Conservation (phyloP, 2,888 invertebrate species). For the Philaethria dido region DNA sequence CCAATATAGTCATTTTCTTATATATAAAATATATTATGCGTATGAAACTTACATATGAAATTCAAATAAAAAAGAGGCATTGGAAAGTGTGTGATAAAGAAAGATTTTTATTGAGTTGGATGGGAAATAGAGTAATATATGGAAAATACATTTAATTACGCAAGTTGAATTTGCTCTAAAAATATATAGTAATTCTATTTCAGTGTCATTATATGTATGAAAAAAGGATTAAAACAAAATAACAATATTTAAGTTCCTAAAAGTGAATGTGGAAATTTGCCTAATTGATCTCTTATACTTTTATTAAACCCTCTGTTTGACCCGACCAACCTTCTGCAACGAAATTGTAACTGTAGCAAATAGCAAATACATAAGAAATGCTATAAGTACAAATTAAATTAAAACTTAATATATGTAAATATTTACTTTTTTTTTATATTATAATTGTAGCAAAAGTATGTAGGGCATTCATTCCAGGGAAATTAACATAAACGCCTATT, state of each 20-base stretch:
- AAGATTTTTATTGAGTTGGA: neutral
- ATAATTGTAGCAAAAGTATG: slow-evolving; percentile 11
- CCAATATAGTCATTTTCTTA: neutral
- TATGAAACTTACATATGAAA: too few relatives aligned
- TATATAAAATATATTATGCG: too few relatives aligned
- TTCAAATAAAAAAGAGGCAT: neutral
- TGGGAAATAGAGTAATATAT: neutral
- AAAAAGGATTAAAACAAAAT: neutral
- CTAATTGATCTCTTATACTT: slow-evolving; percentile 19
- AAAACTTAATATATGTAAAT: slow-evolving; percentile 21
- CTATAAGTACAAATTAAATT: slow-evolving; percentile 15
- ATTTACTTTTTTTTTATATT: neutral
- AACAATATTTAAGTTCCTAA: slow-evolving; percentile 27
- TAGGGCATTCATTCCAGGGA: slow-evolving; percentile 24
- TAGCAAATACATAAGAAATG: neutral
- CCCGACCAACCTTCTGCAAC: slow-evolving; percentile 11
- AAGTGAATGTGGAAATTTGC: neutral
- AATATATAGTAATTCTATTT: neutral
- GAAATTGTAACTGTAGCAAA: slow-evolving; percentile 8
- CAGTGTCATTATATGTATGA: neutral
- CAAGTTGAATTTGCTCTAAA: neutral
- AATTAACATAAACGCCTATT: neutral
- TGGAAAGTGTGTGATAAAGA: neutral
- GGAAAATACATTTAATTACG: neutral
- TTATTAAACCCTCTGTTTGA: neutral